These are phyloP conservation scores for Pyrrhura leucotis DNA, from an alignment of 2,797 vertebrate species.

Conservation along the genomic window DNA sequence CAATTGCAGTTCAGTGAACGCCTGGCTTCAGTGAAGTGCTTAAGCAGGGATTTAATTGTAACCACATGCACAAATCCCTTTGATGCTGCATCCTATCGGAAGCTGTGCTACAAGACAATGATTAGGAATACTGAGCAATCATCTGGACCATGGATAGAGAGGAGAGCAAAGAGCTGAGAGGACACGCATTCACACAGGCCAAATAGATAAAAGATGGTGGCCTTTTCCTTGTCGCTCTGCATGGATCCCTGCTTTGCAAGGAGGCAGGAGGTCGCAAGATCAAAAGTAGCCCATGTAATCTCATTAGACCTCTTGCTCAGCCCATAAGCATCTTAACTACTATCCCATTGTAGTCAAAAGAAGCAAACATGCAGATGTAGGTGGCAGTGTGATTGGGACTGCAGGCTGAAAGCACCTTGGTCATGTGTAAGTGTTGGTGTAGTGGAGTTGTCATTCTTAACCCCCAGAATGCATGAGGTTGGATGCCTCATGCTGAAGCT, in stretches of 20 bases:
- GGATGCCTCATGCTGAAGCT: not conserved
- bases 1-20: not conserved
- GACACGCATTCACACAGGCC: not conserved
- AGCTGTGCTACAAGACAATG: constrained; percentile 11
- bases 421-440: not conserved
- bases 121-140: not conserved
- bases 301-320: not conserved
- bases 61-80: constrained; percentile 12
- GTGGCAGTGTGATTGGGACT: not conserved
- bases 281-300: not conserved
- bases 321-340: not conserved
- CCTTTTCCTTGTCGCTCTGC: not conserved
- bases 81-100: not conserved
- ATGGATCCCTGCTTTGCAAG: not conserved
- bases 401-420: not conserved
- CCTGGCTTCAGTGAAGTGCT: not conserved
- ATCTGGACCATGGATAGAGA: not conserved
- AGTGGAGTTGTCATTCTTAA: not conserved
- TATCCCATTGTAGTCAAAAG: not conserved
- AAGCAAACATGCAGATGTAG: not conserved
- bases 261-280: not conserved
- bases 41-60: constrained; percentile 32
- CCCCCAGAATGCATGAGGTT: not conserved
- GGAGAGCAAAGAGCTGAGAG: not conserved
- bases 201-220: not conserved